Base-by-base conservation (phyloP, 2,888 invertebrate genomes). In the Polyommatus icarus region DNA sequence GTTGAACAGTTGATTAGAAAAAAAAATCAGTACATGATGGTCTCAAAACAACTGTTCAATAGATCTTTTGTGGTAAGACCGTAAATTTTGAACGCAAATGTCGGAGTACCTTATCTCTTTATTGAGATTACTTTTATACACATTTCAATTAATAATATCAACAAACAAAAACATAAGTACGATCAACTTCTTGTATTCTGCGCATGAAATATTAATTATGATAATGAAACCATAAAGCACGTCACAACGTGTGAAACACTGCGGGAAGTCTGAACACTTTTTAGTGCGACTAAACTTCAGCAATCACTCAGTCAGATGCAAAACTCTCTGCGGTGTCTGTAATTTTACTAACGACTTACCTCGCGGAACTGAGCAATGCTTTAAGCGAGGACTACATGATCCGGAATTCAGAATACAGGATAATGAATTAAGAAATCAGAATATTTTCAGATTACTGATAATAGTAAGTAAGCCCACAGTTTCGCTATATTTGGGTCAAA, bases 231-330 rank as follows among this genome's bases (percentile, higher is more conserved):
- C 40, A 72, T 72, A 40, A 72, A 72, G 8, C 72, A 72, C 20
- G 32, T 29, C 29, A 24, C 32, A 29, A 71, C n/a, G 36, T 72
- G 54, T 50, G 50, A 29, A 18, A 75, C 75, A 75, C 50, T 54
- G 75, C 54, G 24, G 12, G 46, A 50, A 75, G 20, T 50, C 50
- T 54, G 54, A 75, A 75, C 75, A 75, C 75, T 75, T 73, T 72
- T 73, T 75, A 29, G 75, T 54, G 75, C 3, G 29, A 75, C 75
- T 29, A 54, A 75, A 75, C 75, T 75, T 75, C 54, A 15, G 75
- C 75, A 75, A 75, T 75, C 75, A 75, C 75, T 75, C 75, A 75
- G 54, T 75, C 50, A 54, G 29, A 75, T 29, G 75, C 54, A 24
- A 50, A 50, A 75, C 75, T 75, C 75, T 24, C 50, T 50, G 75